phyloP scores from a whole-genome alignment of 2,113 vertebrate species.

The Mellivora capensis region DNA sequence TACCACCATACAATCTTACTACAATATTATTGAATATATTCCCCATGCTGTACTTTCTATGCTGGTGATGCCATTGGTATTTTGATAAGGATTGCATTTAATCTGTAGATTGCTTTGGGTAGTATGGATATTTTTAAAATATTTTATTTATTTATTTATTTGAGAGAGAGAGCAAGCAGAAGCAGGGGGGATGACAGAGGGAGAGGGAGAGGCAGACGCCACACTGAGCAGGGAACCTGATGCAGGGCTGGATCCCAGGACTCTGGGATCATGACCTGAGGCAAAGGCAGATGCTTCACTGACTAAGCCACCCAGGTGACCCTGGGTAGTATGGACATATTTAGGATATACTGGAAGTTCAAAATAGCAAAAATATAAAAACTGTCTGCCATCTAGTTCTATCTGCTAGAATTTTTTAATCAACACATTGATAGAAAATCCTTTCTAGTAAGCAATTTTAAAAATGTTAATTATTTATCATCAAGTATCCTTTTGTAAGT shows the following conservation, averaged over 20 bases:
- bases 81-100: no score
- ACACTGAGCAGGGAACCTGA: background rate
- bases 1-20: background rate
- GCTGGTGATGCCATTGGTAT: no score
- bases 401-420: background rate
- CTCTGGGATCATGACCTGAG: background rate
- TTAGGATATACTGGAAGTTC: background rate
- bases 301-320: background rate
- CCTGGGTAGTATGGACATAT: no score
- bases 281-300: background rate
- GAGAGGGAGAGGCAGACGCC: background rate
- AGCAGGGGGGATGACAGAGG: background rate
- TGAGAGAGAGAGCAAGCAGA: no score
- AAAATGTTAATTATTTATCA: background rate
- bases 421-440: background rate
- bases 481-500: background rate
- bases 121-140: no score
- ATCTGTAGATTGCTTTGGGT: no score
- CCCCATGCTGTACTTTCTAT: no score
- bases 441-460: background rate
- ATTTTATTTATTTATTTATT: no score
- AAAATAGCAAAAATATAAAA: background rate
- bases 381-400: background rate
- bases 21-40: no score
- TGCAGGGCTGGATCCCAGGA: background rate